Percentiles rank a stretch among this genome's conserved stretches.
phyloP scores from a whole-genome alignment of 2,888 invertebrate genomes.

The Orchesella flavescens region DNA sequence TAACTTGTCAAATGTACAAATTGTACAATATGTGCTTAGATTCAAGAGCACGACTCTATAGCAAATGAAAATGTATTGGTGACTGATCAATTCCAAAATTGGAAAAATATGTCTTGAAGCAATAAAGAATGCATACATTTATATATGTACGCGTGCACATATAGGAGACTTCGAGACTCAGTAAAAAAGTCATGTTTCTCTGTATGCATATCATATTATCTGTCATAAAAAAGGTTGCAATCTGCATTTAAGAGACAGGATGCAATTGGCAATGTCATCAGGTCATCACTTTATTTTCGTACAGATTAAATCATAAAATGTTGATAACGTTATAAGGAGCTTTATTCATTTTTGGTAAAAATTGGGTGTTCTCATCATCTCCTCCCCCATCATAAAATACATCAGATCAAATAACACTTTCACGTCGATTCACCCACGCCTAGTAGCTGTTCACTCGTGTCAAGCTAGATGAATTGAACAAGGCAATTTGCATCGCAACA shows the following conservation, averaged over 20 bases:
- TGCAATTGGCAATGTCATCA: neutral
- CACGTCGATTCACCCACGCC: slow-evolving; percentile 40
- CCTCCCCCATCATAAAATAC: neutral
- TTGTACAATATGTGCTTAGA: neutral
- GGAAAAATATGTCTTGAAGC: no score
- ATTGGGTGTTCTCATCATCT: slow-evolving; percentile 12
- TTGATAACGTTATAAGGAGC: no score
- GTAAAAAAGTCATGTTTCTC: neutral
- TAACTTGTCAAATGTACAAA: neutral
- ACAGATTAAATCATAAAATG: neutral
- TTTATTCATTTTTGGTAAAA: neutral
- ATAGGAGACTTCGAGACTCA: neutral
- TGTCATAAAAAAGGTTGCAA: neutral
- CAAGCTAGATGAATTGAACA: slow-evolving; percentile 7
- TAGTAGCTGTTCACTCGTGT: slow-evolving; percentile 42
- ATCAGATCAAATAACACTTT: slow-evolving; percentile 12
- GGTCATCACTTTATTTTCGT: neutral
- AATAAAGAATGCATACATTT: no score
- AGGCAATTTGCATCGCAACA: slow-evolving; percentile 15
- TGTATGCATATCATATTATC: neutral
- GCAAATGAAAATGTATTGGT: no score
- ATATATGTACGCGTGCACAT: no score
- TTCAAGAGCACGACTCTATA: no score
- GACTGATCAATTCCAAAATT: no score
- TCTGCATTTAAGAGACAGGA: neutral